Percentiles rank a stretch among this genome's conserved stretches.
Conservation (phyloP, 37 sponge, comb jelly and placozoan genomes). For the Ianthella basta region DNA sequence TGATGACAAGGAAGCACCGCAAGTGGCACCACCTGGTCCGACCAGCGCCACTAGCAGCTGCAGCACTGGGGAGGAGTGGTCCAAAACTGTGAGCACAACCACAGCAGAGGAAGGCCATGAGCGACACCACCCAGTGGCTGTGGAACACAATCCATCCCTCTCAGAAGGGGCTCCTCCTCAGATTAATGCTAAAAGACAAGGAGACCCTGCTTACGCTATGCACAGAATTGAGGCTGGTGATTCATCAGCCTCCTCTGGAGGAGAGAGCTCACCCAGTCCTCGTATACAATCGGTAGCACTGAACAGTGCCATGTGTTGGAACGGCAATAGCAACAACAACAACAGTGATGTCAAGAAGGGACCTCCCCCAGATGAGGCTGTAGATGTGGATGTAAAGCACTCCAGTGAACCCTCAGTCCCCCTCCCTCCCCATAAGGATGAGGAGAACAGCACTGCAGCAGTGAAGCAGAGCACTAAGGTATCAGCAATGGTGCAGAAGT, state of each 20-base stretch:
- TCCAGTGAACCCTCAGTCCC: background rate
- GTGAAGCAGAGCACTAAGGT: background rate
- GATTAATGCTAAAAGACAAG: background rate
- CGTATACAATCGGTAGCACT: background rate
- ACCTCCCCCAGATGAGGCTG: background rate
- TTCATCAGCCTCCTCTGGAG: constrained; percentile 17
- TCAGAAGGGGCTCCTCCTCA: background rate
- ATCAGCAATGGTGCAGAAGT: too few species aligned
- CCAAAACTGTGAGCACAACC: background rate
- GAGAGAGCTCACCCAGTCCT: constrained; percentile 32
- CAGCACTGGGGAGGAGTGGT: background rate
- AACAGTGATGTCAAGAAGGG: background rate
- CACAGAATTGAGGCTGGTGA: constrained; percentile 27
- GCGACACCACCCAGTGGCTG: background rate
- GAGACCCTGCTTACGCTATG: background rate
- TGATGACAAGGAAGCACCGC: background rate
- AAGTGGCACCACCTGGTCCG: background rate
- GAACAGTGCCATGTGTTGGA: background rate
- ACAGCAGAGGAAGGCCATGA: background rate
- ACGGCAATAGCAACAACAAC: background rate
- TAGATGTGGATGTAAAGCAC: background rate
- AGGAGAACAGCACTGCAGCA: background rate
- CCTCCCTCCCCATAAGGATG: background rate
- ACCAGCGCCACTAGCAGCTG: background rate
- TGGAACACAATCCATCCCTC: background rate